Conservation (phyloP, 2,113 vertebrate species). For the Saccopteryx leptura region DNA sequence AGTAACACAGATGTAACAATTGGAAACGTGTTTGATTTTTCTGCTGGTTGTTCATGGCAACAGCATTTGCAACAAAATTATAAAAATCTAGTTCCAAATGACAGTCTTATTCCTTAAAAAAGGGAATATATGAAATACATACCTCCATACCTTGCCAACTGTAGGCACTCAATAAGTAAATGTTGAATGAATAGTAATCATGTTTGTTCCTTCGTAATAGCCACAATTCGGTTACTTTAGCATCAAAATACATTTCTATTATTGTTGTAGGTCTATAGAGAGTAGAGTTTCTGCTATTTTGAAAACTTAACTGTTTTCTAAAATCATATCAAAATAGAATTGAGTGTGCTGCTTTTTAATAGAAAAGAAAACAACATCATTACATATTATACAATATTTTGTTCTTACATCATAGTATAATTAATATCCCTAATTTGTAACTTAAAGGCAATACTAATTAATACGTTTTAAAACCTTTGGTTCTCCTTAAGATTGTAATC, state of each 20-base stretch:
- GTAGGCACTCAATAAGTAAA: neutral
- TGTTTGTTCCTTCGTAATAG: neutral
- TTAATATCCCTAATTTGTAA: neutral
- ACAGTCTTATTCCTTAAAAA: neutral
- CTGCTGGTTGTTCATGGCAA: neutral
- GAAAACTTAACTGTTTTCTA: neutral
- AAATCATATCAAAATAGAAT: neutral
- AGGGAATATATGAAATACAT: neutral
- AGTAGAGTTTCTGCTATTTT: neutral
- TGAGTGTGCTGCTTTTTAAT: neutral
- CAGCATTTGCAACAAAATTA: neutral
- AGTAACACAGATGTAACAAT: neutral
- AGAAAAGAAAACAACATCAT: neutral
- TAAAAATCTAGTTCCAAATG: neutral
- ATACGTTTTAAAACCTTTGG: neutral
- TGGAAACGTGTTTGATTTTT: neutral
- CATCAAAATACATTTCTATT: neutral
- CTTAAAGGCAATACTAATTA: neutral
- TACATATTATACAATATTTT: neutral
- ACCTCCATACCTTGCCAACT: neutral
- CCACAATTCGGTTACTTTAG: neutral
- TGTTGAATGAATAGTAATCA: neutral
- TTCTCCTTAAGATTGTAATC: conserved; percentile 78
- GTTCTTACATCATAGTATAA: neutral
- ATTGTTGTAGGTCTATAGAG: neutral